Percentiles rank a stretch among this genome's conserved stretches.
Conservation (phyloP, 2,113 vertebrate species). For the Echinops telfairi region DNA sequence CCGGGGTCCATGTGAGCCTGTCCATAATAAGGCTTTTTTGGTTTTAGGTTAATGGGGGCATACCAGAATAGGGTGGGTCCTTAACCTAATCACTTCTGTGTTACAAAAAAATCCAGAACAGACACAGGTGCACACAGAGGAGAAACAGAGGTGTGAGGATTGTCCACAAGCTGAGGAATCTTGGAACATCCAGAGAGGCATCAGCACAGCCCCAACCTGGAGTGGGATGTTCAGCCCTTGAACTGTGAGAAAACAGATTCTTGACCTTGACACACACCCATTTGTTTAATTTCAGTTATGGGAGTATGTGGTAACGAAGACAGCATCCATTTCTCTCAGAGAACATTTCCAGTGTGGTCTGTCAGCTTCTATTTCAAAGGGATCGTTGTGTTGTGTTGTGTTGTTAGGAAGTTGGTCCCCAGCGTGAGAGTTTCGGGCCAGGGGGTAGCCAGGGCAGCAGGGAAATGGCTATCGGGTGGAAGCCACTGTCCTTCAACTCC, state of each 20-base stretch:
- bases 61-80: not conserved
- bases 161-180: not conserved
- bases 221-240: not conserved
- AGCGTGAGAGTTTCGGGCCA: too few relatives aligned
- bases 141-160: not conserved
- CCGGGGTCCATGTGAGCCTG: not conserved
- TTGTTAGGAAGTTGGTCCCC: not conserved
- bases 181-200: not conserved
- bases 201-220: not conserved
- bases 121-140: not conserved
- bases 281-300: not conserved
- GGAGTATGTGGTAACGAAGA: not conserved
- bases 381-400: not conserved
- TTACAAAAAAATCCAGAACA: not conserved
- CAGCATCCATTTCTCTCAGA: not conserved
- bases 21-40: not conserved
- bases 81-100: not conserved
- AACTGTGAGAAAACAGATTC: not conserved
- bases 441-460: fast-evolving
- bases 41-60: not conserved
- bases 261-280: not conserved
- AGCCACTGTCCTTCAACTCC: not conserved
- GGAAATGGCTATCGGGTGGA: not conserved
- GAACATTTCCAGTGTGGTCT: not conserved
- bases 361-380: not conserved